Evolutionary conservation across 2,113 vertebrate genomes (phyloP), one percentile per base, ranked within the genome.

Genomic region (Planiliza haematocheilus): DNA sequence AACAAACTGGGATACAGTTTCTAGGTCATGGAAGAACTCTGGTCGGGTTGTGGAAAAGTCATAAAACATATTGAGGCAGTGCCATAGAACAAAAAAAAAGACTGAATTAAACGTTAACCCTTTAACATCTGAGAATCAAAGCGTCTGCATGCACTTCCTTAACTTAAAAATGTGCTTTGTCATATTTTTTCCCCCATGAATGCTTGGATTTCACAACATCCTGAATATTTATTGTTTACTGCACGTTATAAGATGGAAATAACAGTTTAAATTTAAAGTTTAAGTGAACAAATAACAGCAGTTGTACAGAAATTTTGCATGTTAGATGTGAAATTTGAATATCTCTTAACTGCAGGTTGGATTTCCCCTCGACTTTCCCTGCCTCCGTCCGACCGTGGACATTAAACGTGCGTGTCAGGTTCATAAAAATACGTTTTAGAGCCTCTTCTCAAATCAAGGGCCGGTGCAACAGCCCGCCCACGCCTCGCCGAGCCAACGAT

Each of bases 1-100:
- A 16, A 65, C 38, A 75, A 76, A 80, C 63, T 38, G 34, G 45
- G 63, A 67, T 58, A 24, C 42, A 49, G 39, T 65, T 70, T 74
- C 60, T 52, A 55, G 66, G 48, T 77, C 62, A 74, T 64, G 76
- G 70, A 80, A 68, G 56, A 77, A 50, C 53, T 67, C 30, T 50
- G 37, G 24, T 24, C 6, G 21, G 50, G 51, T 59, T 70, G 53
- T 76, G 56, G 65, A 81, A 77, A 30, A 78, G 70, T 53, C 56
- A 59, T 69, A 51, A 48, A 72, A 65, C 10, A 41, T 48, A 10
- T 14, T 37, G 8, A 17, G 55, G 41, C 9, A 37, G 17, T 3
- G 20, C 58, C 13, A 38, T 56, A 64, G 53, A 77, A 73, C 8
- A 53, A 39, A 75, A 70, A 41, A 1, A 41, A 79, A 72, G 24